Percentiles rank a stretch among this genome's conserved stretches.
phyloP scores from a whole-genome alignment of 2,113 vertebrate genomes.

The Choloepus hoffmanni region DNA sequence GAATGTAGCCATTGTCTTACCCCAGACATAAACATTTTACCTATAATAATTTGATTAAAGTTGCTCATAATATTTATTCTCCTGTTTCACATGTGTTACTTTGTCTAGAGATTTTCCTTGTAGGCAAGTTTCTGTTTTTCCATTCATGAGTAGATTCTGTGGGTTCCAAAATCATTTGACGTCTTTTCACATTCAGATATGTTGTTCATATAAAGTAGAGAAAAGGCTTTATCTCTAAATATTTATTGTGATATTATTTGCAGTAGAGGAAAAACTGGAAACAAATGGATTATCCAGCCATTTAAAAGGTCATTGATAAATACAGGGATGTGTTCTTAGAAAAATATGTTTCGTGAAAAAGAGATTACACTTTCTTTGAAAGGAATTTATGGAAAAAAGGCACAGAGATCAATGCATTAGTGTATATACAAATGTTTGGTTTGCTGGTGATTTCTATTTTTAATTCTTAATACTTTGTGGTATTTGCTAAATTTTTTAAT shows the following conservation, averaged over 20 bases:
- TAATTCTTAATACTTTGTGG: not conserved
- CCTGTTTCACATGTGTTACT: not conserved
- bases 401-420: not conserved
- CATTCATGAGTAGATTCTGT: not conserved
- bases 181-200: not conserved
- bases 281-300: not conserved
- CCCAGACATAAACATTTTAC: not conserved
- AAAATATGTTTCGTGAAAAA: not conserved
- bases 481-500: not conserved
- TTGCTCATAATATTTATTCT: not conserved
- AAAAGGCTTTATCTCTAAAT: not conserved
- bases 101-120: not conserved
- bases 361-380: not conserved
- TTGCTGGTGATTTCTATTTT: not conserved
- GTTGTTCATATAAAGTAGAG: slow-evolving; percentile 9
- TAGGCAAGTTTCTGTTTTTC: not conserved
- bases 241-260: not conserved
- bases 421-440: not conserved
- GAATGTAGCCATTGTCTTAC: not conserved
- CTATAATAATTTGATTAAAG: not conserved
- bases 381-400: not conserved
- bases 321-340: not conserved
- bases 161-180: not conserved
- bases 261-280: slow-evolving; percentile 5
- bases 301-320: slow-evolving; percentile 4